Conservation (phyloP, 2,113 vertebrate genomes). For the Dipodomys merriami region DNA sequence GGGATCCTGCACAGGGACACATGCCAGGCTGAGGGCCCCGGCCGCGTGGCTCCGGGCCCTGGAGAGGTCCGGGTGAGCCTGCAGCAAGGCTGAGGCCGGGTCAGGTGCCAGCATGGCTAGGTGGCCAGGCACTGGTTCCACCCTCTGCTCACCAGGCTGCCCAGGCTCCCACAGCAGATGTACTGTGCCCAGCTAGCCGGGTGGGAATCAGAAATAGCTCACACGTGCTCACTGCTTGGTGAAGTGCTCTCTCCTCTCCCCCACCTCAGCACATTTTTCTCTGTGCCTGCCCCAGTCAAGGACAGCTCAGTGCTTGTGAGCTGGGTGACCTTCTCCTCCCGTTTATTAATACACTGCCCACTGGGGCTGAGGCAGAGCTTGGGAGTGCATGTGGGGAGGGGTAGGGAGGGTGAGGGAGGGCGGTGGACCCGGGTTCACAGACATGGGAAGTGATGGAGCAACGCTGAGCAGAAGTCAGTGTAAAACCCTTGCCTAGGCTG, state of each 20-base stretch:
- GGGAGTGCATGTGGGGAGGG: background rate
- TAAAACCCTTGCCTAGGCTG: background rate
- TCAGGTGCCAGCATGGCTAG: background rate
- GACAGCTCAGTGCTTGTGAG: constrained; percentile 24
- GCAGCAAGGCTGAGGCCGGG: background rate
- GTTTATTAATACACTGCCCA: constrained; percentile 67
- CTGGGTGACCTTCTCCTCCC: constrained; percentile 74
- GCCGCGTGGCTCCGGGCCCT: too few relatives aligned
- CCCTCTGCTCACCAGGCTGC: background rate
- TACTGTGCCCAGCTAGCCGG: background rate
- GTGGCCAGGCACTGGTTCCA: background rate
- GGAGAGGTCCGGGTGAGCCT: background rate
- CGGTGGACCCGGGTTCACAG: background rate
- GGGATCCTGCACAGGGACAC: background rate
- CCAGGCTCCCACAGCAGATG: constrained; percentile 48
- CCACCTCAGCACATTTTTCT: constrained; percentile 24
- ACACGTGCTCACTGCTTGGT: constrained; percentile 60
- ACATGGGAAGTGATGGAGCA: background rate
- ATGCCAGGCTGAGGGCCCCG: background rate
- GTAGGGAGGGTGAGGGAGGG: background rate
- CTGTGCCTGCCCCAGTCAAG: constrained; percentile 64
- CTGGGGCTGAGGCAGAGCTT: constrained; percentile 49
- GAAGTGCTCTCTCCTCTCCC: constrained; percentile 49
- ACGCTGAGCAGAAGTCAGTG: background rate
- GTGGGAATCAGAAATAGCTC: constrained; percentile 80